Evolutionary conservation across 1,140 invertebrate species (phyloP), one percentile per base, ranked within the genome.

Genomic region (Eumeta japonica): DNA sequence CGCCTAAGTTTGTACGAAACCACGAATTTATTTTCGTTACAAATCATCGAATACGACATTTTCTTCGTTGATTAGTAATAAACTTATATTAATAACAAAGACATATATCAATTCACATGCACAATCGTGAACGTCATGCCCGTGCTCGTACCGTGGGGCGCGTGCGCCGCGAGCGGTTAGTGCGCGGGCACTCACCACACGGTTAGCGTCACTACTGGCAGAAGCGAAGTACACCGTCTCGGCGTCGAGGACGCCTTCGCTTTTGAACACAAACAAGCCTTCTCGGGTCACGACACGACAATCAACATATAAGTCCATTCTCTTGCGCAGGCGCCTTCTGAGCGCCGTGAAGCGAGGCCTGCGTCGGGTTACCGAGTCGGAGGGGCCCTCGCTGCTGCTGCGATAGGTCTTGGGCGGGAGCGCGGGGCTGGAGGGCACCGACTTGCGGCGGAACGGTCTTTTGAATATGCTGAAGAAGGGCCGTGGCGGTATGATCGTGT

Each of bases 401-500:
- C 79, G 45, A 53, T 64, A 59, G 32, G 65, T 61, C 59, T 79
- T 68, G 44, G 75, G 53, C 40, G 79, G 58, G 46, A 79, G 47
- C 37, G 80, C 70, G 1, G 82, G 81, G 20, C 82, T 83, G 29
- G 80, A 81, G 0, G 83, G 82, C 10, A 77, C 81, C 4, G 82
- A 83, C 63, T 83, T 84, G 54, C 83, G 77, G 39, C 80, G 72
- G 58, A 86, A 85, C 10, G 83, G 83, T 50, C 81, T 79, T 37
- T 78, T 68, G 29, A 85, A 72, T 35, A 83, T 64, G 58, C 76
- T 78, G 46, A 83, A 81, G 50, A 81, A 66, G 30, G 67, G 72
- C 44, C 46, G 59, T 43, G 72, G 72, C 10, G 75, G 68, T 52
- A 77, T 64, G 46, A 76, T 70, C 28, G 67, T 71, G 41, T 75